These are phyloP conservation scores for Callosobruchus maculatus DNA, from an alignment of 2,888 invertebrate species.

Conservation along the genomic window DNA sequence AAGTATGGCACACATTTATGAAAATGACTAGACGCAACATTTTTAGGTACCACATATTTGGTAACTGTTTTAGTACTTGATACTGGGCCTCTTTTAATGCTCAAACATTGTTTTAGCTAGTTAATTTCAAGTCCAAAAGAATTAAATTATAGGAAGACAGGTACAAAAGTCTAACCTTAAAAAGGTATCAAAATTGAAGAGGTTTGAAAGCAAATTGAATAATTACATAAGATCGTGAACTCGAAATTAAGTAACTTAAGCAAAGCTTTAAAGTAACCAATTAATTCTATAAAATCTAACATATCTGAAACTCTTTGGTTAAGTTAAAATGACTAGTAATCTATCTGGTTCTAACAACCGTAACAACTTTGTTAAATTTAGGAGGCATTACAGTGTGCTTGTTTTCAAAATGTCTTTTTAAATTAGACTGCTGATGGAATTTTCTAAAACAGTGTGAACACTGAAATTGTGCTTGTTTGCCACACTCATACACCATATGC, in stretches of 20 bases:
- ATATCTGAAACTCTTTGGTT: neutral
- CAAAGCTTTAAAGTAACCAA: neutral
- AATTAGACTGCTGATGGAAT: constrained; percentile 53
- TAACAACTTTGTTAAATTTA: constrained; percentile 39
- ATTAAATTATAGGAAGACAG: neutral
- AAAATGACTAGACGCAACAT: neutral
- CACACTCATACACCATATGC: constrained; percentile 65
- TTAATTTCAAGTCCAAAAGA: neutral
- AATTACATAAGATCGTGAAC: no score
- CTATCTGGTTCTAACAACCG: constrained; percentile 35
- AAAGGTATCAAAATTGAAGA: no score
- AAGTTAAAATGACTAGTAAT: constrained; percentile 11
- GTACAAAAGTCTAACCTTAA: no score
- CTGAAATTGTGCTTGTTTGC: constrained; percentile 45
- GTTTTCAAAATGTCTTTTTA: constrained; percentile 48
- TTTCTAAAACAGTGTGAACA: constrained; percentile 54
- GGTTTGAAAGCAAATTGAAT: no score
- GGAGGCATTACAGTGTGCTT: constrained; percentile 35
- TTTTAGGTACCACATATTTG: neutral
- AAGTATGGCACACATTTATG: neutral
- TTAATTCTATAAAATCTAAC: neutral
- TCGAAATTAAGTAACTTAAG: neutral
- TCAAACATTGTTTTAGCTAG: neutral
- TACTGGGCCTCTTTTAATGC: neutral
- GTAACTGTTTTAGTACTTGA: neutral